Evolutionary conservation across 2,888 invertebrate genomes (phyloP).

Genomic region (Andrena bucephala): DNA sequence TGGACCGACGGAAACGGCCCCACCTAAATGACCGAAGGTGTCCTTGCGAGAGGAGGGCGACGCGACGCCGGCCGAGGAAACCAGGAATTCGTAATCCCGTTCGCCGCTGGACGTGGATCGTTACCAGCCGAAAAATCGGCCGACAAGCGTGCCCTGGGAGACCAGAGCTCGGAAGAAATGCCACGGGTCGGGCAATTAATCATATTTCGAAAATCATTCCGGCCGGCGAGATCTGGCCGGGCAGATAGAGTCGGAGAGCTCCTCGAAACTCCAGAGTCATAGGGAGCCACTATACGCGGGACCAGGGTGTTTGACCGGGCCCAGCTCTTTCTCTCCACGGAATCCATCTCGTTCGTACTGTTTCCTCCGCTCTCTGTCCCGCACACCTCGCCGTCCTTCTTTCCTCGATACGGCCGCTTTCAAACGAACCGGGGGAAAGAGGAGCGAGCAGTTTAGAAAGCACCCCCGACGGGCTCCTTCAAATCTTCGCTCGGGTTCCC

Average conservation of each 20-base stretch:
- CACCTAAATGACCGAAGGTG: background rate
- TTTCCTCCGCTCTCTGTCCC: conserved; percentile 34
- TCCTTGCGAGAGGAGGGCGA: background rate
- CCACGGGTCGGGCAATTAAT: conserved; percentile 83
- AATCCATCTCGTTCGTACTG: conserved; percentile 52
- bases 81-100: conserved; percentile 50
- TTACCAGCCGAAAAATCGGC: conserved; percentile 65
- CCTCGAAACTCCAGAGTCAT: conserved; percentile 81
- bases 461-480: conserved; percentile 13
- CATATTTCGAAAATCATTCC: conserved; percentile 85
- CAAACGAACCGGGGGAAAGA: conserved; percentile 25
- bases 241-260: conserved; percentile 79
- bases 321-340: conserved; percentile 70
- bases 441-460: conserved; percentile 37
- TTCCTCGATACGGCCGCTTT: conserved; percentile 55
- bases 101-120: conserved; percentile 36
- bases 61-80: conserved; percentile 19
- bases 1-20: background rate
- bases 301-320: conserved; percentile 73
- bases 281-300: conserved; percentile 74
- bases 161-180: conserved; percentile 74
- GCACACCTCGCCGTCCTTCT: conserved; percentile 25
- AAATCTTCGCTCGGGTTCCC: background rate
- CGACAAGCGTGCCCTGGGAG: conserved; percentile 55
- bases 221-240: conserved; percentile 81